Percentiles rank a stretch among this genome's conserved stretches.
phyloP scores from a whole-genome alignment of 1,140 invertebrate genomes.

The Sinonovacula constricta region DNA sequence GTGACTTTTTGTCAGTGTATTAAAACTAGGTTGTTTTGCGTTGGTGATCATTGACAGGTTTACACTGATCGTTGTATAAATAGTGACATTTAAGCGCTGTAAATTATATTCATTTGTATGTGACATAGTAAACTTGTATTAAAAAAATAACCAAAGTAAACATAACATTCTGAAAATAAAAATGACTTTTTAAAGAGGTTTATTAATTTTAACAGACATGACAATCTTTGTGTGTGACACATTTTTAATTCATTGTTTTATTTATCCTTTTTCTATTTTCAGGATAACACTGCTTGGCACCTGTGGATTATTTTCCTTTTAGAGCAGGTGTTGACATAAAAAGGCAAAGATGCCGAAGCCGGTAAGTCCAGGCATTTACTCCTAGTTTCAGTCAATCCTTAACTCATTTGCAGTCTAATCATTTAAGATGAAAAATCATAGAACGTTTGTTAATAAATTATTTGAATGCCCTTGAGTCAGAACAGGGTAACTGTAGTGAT shows the following conservation, averaged over 20 bases:
- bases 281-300: background rate
- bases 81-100: no score
- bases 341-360: constrained; percentile 57
- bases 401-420: background rate
- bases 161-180: no score
- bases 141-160: no score
- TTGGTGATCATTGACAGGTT: no score
- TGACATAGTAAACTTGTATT: no score
- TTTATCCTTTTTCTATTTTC: background rate
- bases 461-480: background rate
- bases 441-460: background rate
- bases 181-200: no score
- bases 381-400: background rate
- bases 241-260: background rate
- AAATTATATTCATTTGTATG: no score
- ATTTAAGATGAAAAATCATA: background rate
- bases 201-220: no score
- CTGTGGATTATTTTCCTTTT: background rate
- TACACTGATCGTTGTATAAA: no score
- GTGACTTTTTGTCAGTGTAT: no score
- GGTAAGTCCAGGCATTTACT: constrained; percentile 36
- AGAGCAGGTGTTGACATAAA: constrained; percentile 26
- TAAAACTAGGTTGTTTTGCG: no score
- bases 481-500: background rate
- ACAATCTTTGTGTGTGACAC: no score